Evolutionary conservation across 2,797 vertebrate genomes (phyloP).

Genomic region (Cottoperca gobio): DNA sequence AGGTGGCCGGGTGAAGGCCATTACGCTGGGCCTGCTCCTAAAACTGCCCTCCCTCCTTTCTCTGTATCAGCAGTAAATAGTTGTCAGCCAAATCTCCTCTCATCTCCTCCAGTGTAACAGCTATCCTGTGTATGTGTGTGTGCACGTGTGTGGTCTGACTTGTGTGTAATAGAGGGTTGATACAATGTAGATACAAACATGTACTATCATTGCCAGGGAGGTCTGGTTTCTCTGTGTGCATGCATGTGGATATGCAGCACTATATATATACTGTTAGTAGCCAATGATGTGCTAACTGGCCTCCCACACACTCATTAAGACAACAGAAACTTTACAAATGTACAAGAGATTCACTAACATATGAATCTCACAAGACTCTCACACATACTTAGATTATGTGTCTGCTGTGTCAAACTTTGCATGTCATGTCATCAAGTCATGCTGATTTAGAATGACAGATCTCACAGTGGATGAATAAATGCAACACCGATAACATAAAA

Average conservation of each 20-base stretch:
- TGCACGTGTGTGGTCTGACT: not conserved
- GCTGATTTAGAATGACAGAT: not conserved
- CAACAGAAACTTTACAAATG: not conserved
- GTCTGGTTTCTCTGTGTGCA: not conserved
- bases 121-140: constrained; percentile 15
- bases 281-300: not conserved
- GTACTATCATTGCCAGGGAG: not conserved
- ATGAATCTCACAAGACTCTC: no score
- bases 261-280: not conserved
- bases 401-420: no score
- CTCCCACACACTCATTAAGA: not conserved
- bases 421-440: no score
- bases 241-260: not conserved
- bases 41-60: constrained; percentile 7
- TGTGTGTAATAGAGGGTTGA: not conserved
- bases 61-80: constrained; percentile 42
- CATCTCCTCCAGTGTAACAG: constrained; percentile 23
- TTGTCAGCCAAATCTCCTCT: constrained; percentile 31
- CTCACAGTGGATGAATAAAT: not conserved
- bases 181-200: not conserved
- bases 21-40: constrained; percentile 47
- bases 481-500: not conserved
- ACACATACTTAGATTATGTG: no score
- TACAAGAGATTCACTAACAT: not conserved
- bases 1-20: constrained; percentile 69